Evolutionary conservation across 2,113 vertebrate genomes (phyloP).

Genomic region (Spermophilus dauricus): DNA sequence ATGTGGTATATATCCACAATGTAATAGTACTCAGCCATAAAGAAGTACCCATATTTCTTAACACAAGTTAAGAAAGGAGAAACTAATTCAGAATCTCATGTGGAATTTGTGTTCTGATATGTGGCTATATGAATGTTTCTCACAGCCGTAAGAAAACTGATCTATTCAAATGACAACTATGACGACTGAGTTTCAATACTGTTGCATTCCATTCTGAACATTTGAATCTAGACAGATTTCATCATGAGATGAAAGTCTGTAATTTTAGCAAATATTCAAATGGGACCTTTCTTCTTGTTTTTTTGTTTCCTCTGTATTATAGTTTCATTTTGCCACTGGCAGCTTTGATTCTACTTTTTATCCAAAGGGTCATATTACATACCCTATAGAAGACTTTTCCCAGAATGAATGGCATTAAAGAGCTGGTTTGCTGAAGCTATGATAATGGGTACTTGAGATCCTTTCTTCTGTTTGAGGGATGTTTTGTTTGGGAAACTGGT

Average conservation of each 20-base stretch:
- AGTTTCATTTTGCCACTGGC: conserved; percentile 94
- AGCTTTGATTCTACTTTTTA: conserved; percentile 94
- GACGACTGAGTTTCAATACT: conserved; percentile 94
- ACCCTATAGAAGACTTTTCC: conserved; percentile 94
- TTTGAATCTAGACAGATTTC: conserved; percentile 94
- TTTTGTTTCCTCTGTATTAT: conserved; percentile 90
- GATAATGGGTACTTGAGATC: conserved; percentile 92
- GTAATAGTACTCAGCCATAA: too few relatives aligned
- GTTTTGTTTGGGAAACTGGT: conserved; percentile 95
- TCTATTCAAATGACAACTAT: conserved; percentile 93
- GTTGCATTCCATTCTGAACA: conserved; percentile 94
- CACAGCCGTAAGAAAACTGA: conserved; percentile 94
- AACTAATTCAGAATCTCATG: conserved; percentile 92
- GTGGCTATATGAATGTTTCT: conserved; percentile 92
- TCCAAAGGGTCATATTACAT: conserved; percentile 94
- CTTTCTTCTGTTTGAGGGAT: conserved; percentile 95
- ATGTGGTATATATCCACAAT: too few relatives aligned
- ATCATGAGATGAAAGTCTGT: conserved; percentile 90
- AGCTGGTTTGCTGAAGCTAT: conserved; percentile 94
- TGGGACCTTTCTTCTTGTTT: conserved; percentile 81
- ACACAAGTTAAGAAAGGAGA: conserved; percentile 86
- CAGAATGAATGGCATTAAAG: conserved; percentile 95
- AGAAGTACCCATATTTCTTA: conserved; percentile 70
- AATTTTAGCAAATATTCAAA: conserved; percentile 94
- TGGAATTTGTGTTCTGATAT: conserved; percentile 95